Conservation (phyloP, 2,113 vertebrate genomes). For the Pristiophorus japonicus region DNA sequence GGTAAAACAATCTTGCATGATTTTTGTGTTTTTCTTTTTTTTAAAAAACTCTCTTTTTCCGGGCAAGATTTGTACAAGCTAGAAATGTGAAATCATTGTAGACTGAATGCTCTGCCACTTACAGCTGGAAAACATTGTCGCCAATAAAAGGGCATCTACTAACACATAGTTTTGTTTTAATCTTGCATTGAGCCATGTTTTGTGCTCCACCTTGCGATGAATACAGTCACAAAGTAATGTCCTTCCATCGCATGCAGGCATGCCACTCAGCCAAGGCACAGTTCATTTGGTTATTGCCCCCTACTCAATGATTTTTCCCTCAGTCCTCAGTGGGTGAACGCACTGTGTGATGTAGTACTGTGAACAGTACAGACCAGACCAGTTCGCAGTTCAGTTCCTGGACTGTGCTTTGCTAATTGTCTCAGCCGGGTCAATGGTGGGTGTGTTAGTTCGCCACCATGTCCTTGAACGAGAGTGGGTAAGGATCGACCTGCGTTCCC, state of each 20-base stretch:
- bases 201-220: background rate
- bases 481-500: too few species aligned
- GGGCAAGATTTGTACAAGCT: background rate
- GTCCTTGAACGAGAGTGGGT: too few species aligned
- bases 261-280: background rate
- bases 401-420: too few species aligned
- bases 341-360: background rate
- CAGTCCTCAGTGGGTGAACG: background rate
- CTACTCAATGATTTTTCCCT: background rate
- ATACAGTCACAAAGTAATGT: background rate
- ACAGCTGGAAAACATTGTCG: background rate
- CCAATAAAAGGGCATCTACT: background rate
- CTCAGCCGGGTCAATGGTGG: too few species aligned
- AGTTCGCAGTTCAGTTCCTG: too few species aligned
- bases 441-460: too few species aligned
- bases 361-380: too few species aligned
- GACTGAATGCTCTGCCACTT: background rate
- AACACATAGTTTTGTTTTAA: background rate
- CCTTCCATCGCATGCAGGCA: background rate
- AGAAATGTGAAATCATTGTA: background rate
- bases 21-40: background rate
- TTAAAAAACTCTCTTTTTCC: background rate
- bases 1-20: background rate
- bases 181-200: background rate
- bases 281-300: background rate